Conservation (phyloP, 2,888 invertebrate species). For the Crematogaster levior region DNA sequence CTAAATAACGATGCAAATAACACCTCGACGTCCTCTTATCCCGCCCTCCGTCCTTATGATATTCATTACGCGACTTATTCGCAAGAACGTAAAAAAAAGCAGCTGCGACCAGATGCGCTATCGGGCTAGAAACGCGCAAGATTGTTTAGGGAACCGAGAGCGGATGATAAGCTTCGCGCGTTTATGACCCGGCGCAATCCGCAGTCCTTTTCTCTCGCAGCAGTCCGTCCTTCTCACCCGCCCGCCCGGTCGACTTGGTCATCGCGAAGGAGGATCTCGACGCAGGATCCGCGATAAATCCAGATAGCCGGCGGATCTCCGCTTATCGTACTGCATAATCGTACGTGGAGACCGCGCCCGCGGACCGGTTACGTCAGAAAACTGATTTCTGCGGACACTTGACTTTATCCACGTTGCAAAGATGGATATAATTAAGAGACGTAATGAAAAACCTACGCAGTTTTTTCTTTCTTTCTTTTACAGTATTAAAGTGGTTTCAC, state of each 20-base stretch:
- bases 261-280: conserved; percentile 62
- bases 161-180: conserved; percentile 57
- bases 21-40: conserved; percentile 26
- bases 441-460: neutral
- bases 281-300: conserved; percentile 62
- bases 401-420: neutral
- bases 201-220: conserved; percentile 51
- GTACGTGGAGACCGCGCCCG: conserved; percentile 46
- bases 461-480: neutral
- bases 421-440: conserved; percentile 12
- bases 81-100: conserved; percentile 15
- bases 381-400: conserved; percentile 62
- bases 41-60: conserved; percentile 34
- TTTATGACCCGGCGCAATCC: conserved; percentile 52
- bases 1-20: conserved; percentile 66
- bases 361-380: conserved; percentile 59
- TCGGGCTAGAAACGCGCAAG: conserved; percentile 40
- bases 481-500: neutral
- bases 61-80: conserved; percentile 54
- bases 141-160: conserved; percentile 53
- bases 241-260: conserved; percentile 16
- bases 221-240: conserved; percentile 37
- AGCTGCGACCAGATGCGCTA: conserved; percentile 41
- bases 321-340: conserved; percentile 66
- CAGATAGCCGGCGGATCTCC: conserved; percentile 61